Base-by-base conservation (phyloP, 1,140 invertebrate species). In the Melipona quadrifasciata region DNA sequence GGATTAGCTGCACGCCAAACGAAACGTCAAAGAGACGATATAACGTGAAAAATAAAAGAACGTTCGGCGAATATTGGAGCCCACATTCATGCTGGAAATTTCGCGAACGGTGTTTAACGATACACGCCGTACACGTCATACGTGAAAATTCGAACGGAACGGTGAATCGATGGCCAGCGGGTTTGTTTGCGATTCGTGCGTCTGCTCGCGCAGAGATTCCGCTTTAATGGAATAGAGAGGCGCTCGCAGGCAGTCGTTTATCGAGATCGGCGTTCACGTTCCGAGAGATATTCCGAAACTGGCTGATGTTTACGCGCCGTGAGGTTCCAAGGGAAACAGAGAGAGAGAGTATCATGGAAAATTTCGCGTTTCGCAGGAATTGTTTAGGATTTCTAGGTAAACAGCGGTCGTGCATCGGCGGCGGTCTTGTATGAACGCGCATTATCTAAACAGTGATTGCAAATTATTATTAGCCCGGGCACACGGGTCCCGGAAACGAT, bases 391-490 rank as follows among this genome's bases (percentile, higher is more conserved):
- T 58, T 53, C 51, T 80, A 14, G 5, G 24, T 39, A 71, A 84
- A 73, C 27, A 57, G 6, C 14, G 27, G 10, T 2, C 12, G 53
- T 70, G 8, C 24, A 51, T 5, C 31, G 24, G 14, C 5, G 27
- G 19, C 21, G 27, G 19, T 24, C 4, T 24, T 21, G 61, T 21
- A 6, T 21, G n/a, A 8, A 55, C 19, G 2, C 51, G 47, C 34
- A 55, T 17, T 71, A 71, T 84, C 55, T 64, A 79, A 84, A 71
- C 53, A 64, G 39, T 72, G 55, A 79, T 84, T 71, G 82, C 67
- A 79, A 82, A 82, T 82, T 84, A 84, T 84, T 84, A 79, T 84
- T 79, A 70, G 74, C 19, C 21, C 34, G 58, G 2, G 6, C 14
- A 34, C 53, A 21, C 16, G 21, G 47, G 27, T 31, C 4, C 1